Conservation (phyloP, 2,797 vertebrate species). For the Esox lucius region DNA sequence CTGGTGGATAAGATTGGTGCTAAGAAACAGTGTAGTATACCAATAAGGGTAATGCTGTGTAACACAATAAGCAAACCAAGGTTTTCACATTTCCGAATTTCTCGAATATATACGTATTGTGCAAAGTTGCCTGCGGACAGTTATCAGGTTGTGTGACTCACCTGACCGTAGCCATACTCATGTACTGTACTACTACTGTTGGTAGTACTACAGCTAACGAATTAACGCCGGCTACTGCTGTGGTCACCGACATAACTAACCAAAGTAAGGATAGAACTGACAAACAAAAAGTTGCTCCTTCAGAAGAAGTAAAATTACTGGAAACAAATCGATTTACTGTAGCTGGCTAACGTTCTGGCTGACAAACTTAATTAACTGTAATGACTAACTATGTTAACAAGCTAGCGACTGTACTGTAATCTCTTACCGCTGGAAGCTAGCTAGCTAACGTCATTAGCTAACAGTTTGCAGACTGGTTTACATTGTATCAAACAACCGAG, state of each 20-base stretch:
- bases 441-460: not conserved
- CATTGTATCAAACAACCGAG: too few relatives aligned
- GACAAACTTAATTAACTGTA: not conserved
- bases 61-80: not conserved
- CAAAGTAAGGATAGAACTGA: not conserved
- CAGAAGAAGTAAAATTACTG: not conserved
- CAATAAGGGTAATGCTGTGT: not conserved
- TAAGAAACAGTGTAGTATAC: too few relatives aligned
- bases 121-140: too few relatives aligned
- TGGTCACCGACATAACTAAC: not conserved
- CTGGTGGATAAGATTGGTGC: too few relatives aligned
- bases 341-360: not conserved
- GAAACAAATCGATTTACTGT: not conserved
- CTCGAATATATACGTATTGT: not conserved
- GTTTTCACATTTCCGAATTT: not conserved
- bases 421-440: not conserved
- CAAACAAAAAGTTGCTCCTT: not conserved
- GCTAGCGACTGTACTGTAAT: not conserved
- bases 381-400: not conserved
- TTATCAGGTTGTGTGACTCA: not conserved
- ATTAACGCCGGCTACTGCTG: not conserved
- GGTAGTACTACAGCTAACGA: not conserved
- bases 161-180: not conserved
- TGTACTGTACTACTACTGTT: not conserved
- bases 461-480: not conserved